Percentiles rank a stretch among this genome's conserved stretches.
phyloP scores from a whole-genome alignment of 2,797 vertebrate genomes.

The Salarias fasciatus region DNA sequence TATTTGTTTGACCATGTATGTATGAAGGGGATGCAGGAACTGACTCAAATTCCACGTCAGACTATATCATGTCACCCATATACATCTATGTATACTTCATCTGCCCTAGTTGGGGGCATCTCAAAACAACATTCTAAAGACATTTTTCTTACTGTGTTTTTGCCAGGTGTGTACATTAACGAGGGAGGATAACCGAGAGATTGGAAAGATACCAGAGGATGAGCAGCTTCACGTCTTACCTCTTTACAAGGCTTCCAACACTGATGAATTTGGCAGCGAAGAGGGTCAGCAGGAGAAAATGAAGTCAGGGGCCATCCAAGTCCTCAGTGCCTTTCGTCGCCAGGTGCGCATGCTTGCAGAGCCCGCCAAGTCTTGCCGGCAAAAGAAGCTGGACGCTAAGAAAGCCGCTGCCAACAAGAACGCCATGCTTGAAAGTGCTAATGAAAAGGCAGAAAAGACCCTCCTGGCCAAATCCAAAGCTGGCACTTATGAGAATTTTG shows the following conservation, averaged over 20 bases:
- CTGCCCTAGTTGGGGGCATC: too few species aligned
- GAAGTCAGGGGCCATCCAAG: constrained; percentile 92
- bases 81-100: too few species aligned
- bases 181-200: constrained; percentile 94
- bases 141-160: constrained; percentile 4
- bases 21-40: not conserved
- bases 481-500: constrained; percentile 77
- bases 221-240: constrained; percentile 98
- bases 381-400: constrained; percentile 95
- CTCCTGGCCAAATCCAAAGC: constrained; percentile 87
- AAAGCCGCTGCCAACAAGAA: constrained; percentile 91
- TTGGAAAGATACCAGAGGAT: constrained; percentile 92
- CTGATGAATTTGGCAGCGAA: constrained; percentile 94
- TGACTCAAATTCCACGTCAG: constrained; percentile 2
- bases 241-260: constrained; percentile 91
- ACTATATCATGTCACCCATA: not conserved
- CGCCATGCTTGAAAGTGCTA: constrained; percentile 84
- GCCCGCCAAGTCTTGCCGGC: constrained; percentile 94
- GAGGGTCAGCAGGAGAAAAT: constrained; percentile 95
- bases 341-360: constrained; percentile 95
- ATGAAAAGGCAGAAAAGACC: constrained; percentile 88
- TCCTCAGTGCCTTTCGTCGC: constrained; percentile 91
- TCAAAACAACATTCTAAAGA: too few species aligned
- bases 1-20: not conserved
- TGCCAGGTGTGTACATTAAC: constrained; percentile 96